Evolutionary conservation across 2,888 invertebrate genomes (phyloP).

Genomic region (Colletes collaris): DNA sequence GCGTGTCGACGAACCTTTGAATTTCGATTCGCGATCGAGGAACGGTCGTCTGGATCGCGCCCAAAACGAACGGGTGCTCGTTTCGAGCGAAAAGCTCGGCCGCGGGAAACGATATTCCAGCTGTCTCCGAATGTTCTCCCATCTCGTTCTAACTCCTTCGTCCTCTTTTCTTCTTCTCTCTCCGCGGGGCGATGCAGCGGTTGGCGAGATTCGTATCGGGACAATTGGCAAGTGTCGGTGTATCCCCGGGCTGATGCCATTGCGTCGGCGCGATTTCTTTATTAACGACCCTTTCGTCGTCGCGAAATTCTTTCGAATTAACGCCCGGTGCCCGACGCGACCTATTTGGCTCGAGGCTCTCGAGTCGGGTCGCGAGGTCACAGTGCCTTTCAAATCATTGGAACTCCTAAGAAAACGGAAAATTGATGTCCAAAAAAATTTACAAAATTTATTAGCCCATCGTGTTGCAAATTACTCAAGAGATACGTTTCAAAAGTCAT

Average conservation of each 20-base stretch:
- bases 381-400: too few relatives aligned
- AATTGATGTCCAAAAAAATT: too few relatives aligned
- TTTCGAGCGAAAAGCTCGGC: slow-evolving; percentile 6
- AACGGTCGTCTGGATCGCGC: neutral
- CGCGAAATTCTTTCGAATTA: neutral
- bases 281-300: neutral
- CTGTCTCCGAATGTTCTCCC: slow-evolving; percentile 50
- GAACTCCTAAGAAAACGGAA: too few relatives aligned
- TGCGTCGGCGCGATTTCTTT: slow-evolving; percentile 2
- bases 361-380: too few relatives aligned
- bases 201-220: slow-evolving; percentile 48
- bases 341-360: neutral
- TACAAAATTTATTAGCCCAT: too few relatives aligned
- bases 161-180: slow-evolving; percentile 36
- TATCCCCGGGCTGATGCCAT: neutral
- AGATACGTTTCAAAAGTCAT: too few relatives aligned
- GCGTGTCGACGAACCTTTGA: neutral
- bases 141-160: slow-evolving; percentile 39
- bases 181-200: slow-evolving; percentile 54
- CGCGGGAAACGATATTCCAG: slow-evolving; percentile 50
- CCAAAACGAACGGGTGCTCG: slow-evolving; percentile 20
- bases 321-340: neutral
- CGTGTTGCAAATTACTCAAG: too few relatives aligned
- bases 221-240: slow-evolving; percentile 13
- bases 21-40: slow-evolving; percentile 4